These are phyloP conservation scores for Pangasius mekongensis DNA, from an alignment of 2,797 vertebrate genomes.

Conservation along the genomic window DNA sequence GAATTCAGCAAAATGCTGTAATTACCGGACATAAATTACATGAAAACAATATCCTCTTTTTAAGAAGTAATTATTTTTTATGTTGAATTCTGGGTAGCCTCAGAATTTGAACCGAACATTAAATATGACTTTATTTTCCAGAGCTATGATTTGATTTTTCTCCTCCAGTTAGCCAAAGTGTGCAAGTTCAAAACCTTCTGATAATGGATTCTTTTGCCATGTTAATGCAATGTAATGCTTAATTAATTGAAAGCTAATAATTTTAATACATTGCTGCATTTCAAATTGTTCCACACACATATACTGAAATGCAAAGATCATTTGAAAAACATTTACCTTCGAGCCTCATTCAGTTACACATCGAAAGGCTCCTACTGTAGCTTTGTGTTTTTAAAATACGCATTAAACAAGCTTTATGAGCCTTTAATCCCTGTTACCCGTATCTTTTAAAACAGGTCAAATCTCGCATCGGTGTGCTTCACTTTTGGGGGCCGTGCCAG, in stretches of 20 bases:
- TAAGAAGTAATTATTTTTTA: neutral
- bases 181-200: neutral
- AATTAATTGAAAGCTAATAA: neutral
- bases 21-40: neutral
- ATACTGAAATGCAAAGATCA: neutral
- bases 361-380: neutral
- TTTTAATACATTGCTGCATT: neutral
- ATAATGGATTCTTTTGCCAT: neutral
- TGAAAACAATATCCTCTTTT: neutral
- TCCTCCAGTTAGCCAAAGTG: neutral
- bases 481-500: neutral
- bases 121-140: neutral
- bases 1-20: neutral
- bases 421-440: neutral
- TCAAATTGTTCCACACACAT: neutral
- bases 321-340: conserved; percentile 3
- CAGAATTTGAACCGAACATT: neutral
- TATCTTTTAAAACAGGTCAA: conserved; percentile 11
- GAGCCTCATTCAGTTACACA: neutral
- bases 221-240: neutral
- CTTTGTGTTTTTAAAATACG: neutral
- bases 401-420: neutral
- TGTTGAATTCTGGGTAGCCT: neutral
- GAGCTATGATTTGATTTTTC: neutral
- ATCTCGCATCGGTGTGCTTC: neutral